Percentiles rank a stretch among this genome's conserved stretches.
Conservation (phyloP, 1,140 invertebrate genomes). For the Psix sp. region DNA sequence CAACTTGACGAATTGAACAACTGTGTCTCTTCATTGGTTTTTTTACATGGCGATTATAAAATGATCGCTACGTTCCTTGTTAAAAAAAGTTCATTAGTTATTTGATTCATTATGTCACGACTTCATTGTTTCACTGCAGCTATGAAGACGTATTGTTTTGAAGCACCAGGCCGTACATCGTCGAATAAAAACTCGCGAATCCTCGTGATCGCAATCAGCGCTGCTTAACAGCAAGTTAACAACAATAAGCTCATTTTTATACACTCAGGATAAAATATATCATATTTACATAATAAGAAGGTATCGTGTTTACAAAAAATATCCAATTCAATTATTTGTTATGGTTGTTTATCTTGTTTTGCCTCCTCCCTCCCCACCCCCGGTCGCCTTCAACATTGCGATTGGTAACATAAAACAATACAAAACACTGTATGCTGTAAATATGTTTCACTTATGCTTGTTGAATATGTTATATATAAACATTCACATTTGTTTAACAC, state of each 20-base stretch:
- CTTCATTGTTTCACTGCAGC: constrained; percentile 6
- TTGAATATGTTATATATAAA: constrained; percentile 50
- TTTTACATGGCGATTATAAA: constrained; percentile 44
- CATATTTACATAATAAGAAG: constrained; percentile 50
- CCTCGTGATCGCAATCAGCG: constrained; percentile 30
- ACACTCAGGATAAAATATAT: constrained; percentile 52
- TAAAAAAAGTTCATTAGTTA: constrained; percentile 24
- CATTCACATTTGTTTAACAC: constrained; percentile 51
- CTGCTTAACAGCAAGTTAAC: constrained; percentile 44
- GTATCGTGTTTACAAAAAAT: constrained; percentile 48
- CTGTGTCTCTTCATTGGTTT: background rate
- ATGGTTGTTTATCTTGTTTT: constrained; percentile 9
- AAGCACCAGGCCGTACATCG: background rate
- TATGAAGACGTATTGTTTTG: constrained; percentile 8
- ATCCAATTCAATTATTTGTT: constrained; percentile 34
- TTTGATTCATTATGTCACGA: constrained; percentile 6
- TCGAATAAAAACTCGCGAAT: constrained; percentile 20
- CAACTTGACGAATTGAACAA: constrained; percentile 35
- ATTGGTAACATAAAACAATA: constrained; percentile 44
- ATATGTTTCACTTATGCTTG: constrained; percentile 51
- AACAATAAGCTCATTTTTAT: constrained; percentile 55
- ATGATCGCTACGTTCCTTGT: constrained; percentile 19
- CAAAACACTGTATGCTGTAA: constrained; percentile 43
- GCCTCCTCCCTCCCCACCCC: background rate
- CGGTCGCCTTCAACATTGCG: constrained; percentile 17